Evolutionary conservation across 2,113 vertebrate species (phyloP).

Genomic region (Dromaius novaehollandiae): DNA sequence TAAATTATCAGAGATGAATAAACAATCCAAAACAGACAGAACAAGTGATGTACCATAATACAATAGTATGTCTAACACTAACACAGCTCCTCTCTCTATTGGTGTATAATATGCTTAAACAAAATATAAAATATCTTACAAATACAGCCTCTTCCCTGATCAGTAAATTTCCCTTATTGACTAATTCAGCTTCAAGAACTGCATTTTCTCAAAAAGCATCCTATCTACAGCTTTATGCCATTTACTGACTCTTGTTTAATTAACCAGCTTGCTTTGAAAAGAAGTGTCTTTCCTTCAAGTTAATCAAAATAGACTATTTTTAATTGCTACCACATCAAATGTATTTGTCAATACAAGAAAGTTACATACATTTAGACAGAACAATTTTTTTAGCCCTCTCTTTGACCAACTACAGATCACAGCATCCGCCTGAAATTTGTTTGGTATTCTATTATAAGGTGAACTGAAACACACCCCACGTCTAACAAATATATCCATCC

Average conservation of each 20-base stretch:
- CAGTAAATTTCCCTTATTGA: slow-evolving; percentile 50
- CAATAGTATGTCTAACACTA: slow-evolving; percentile 27
- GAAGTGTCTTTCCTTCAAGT: neutral
- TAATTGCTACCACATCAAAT: slow-evolving; percentile 25
- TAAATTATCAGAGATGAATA: slow-evolving; percentile 50
- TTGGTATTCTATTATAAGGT: slow-evolving; percentile 5
- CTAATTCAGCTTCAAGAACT: slow-evolving; percentile 26
- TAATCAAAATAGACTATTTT: slow-evolving; percentile 39
- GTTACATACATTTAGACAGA: slow-evolving; percentile 7
- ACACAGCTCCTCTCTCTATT: slow-evolving; percentile 20
- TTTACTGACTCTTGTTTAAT: slow-evolving; percentile 51
- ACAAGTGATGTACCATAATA: neutral
- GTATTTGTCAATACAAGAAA: slow-evolving; percentile 34
- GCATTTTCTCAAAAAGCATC: slow-evolving; percentile 30
- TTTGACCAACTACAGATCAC: slow-evolving; percentile 4
- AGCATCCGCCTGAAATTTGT: slow-evolving; percentile 6
- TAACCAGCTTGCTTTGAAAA: slow-evolving; percentile 57
- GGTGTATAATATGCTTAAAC: slow-evolving; percentile 13
- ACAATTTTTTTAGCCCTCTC: neutral
- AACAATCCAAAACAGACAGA: slow-evolving; percentile 43
- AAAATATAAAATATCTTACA: slow-evolving; percentile 26
- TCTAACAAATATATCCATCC: neutral
- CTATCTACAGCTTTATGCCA: slow-evolving; percentile 15
- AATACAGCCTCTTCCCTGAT: slow-evolving; percentile 10
- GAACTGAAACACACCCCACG: neutral